phyloP scores from a whole-genome alignment of 2,888 invertebrate species.

The Pasiphila rectangulata region DNA sequence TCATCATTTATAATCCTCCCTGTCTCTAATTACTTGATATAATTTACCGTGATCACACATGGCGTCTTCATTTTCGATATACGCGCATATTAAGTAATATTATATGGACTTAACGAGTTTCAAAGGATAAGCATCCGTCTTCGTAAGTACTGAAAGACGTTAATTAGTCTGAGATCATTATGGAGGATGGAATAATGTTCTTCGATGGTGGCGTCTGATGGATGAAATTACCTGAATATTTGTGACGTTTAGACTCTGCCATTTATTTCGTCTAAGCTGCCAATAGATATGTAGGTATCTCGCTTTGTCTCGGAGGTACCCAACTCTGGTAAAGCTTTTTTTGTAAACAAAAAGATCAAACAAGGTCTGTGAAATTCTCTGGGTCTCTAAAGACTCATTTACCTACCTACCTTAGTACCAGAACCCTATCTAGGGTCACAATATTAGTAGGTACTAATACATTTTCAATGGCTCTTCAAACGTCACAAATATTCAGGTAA shows the following conservation, averaged over 20 bases:
- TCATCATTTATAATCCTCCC: conserved; percentile 11
- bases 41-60: conserved; percentile 36
- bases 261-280: too few species aligned
- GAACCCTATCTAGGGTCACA: too few species aligned
- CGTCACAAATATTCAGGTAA: too few species aligned
- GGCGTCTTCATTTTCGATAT: conserved; percentile 27
- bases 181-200: conserved; percentile 6
- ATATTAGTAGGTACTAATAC: too few species aligned
- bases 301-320: too few species aligned
- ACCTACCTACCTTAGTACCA: too few species aligned
- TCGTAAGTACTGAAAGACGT: conserved; percentile 34
- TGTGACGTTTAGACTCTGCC: background rate
- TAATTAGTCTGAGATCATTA: conserved; percentile 42
- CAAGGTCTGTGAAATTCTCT: too few species aligned
- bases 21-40: conserved; percentile 42
- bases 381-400: too few species aligned
- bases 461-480: too few species aligned
- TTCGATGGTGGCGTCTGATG: background rate
- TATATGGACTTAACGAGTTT: conserved; percentile 22
- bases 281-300: too few species aligned
- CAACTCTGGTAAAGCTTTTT: too few species aligned
- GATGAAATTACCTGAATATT: background rate
- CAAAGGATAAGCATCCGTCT: conserved; percentile 38
- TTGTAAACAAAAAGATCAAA: too few species aligned
- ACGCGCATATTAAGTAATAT: conserved; percentile 14